These are phyloP conservation scores for Coreoperca whiteheadi DNA, from an alignment of 2,113 vertebrate genomes.

Conservation along the genomic window DNA sequence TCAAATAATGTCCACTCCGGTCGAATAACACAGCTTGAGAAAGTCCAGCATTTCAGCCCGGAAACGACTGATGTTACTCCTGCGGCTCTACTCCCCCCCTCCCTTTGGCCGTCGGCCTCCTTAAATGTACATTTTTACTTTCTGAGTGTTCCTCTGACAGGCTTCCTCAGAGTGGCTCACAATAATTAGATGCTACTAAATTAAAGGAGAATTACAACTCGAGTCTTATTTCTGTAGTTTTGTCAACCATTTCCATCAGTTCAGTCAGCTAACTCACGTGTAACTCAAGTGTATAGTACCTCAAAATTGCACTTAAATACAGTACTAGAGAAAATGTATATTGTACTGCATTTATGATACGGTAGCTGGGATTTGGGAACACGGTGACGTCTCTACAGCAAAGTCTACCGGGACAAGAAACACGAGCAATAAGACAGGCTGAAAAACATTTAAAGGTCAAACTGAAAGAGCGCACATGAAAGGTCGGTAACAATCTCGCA, in stretches of 20 bases:
- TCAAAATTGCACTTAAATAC: too few relatives aligned
- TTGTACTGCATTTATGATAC: too few relatives aligned
- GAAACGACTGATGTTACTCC: constrained; percentile 43
- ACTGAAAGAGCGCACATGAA: background rate
- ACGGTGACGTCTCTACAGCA: too few relatives aligned
- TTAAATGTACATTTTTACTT: constrained; percentile 41
- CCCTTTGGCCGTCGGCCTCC: background rate
- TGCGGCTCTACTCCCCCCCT: constrained; percentile 5
- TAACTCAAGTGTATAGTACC: too few relatives aligned
- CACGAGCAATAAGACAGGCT: background rate
- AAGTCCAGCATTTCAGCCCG: constrained; percentile 35
- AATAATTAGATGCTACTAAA: constrained; percentile 27
- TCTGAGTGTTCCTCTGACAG: constrained; percentile 29
- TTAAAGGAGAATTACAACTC: constrained; percentile 36
- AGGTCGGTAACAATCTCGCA: background rate
- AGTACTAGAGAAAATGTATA: too few relatives aligned
- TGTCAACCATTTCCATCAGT: background rate
- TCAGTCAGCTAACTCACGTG: background rate
- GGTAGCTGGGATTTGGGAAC: background rate
- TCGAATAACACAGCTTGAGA: constrained; percentile 64
- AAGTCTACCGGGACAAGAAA: too few relatives aligned
- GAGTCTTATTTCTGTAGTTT: constrained; percentile 31
- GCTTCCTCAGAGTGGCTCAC: background rate
- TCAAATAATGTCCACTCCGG: constrained; percentile 70
- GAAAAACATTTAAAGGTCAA: background rate